phyloP scores from a whole-genome alignment of 2,797 vertebrate genomes.

The Bovichtus diacanthus region DNA sequence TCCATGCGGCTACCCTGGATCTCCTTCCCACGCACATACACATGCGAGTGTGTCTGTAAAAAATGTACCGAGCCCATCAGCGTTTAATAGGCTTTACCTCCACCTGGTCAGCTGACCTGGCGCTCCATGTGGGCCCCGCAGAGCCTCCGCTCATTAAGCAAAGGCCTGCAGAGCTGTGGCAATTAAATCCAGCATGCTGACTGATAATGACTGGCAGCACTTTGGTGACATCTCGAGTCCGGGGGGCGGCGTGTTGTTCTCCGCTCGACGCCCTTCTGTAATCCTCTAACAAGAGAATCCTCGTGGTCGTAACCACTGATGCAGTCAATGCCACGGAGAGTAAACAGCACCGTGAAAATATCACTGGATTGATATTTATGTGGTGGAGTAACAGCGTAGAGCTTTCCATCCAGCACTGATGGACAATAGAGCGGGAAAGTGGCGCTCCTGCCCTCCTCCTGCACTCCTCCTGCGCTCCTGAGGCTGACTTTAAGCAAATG shows the following conservation, averaged over 20 bases:
- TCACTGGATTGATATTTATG: constrained; percentile 16
- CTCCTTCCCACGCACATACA: not conserved
- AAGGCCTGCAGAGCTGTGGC: constrained; percentile 49
- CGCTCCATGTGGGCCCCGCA: constrained; percentile 30
- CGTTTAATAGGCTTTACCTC: constrained; percentile 35
- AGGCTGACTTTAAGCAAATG: not conserved
- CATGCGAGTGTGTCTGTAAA: not conserved
- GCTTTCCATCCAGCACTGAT: constrained; percentile 15
- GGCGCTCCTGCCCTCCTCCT: constrained; percentile 1
- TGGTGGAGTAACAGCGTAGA: constrained; percentile 1
- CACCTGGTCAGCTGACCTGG: constrained; percentile 41
- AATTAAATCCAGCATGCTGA: constrained; percentile 49
- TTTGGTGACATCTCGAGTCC: constrained; percentile 10
- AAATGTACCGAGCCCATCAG: constrained; percentile 7
- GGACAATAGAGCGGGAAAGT: constrained; percentile 12
- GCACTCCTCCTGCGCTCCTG: too few relatives aligned
- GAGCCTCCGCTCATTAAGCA: constrained; percentile 55
- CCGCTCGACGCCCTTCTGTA: not conserved
- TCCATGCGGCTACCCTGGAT: not conserved
- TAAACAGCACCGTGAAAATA: constrained; percentile 16
- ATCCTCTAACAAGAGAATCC: constrained; percentile 11
- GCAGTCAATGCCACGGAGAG: constrained; percentile 14
- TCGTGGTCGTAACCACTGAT: constrained; percentile 27
- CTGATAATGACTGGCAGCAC: constrained; percentile 33
- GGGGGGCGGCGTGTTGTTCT: too few relatives aligned